These are phyloP conservation scores for Margarornis squamiger DNA, from an alignment of 2,797 vertebrate genomes.

Conservation along the genomic window DNA sequence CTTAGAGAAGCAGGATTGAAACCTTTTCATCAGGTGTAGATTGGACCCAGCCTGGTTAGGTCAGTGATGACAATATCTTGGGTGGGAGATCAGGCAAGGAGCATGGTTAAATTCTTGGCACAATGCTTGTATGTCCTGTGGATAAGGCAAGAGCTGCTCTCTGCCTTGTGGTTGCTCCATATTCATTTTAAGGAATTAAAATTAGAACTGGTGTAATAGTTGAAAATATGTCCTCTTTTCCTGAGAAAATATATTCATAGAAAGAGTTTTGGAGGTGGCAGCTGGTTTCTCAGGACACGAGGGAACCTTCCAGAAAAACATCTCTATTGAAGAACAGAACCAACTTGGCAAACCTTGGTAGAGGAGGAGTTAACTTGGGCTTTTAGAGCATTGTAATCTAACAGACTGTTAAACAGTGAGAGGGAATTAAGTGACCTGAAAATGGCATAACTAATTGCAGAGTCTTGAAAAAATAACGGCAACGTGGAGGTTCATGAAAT, in stretches of 20 bases:
- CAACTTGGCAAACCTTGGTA: conserved; percentile 6
- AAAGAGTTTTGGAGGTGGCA: not conserved
- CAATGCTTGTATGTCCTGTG: not conserved
- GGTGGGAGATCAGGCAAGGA: not conserved
- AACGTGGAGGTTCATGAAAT: conserved; percentile 79
- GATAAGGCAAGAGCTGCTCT: not conserved
- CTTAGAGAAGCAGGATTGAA: not conserved
- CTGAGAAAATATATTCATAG: not conserved
- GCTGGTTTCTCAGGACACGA: not conserved
- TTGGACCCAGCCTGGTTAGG: not conserved
- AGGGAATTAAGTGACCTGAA: conserved; percentile 78
- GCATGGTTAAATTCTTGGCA: not conserved
- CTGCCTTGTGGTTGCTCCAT: not conserved
- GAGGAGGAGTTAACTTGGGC: conserved; percentile 61
- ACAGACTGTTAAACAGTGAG: conserved; percentile 74
- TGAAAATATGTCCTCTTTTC: not conserved
- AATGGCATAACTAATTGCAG: conserved; percentile 79
- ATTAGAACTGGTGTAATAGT: not conserved
- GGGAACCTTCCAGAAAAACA: not conserved
- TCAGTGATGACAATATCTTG: not conserved
- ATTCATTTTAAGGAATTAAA: not conserved
- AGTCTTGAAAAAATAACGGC: conserved; percentile 66
- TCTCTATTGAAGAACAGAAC: conserved; percentile 32
- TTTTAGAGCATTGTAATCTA: conserved; percentile 72
- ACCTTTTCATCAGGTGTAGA: not conserved